Conservation (phyloP, 2,797 vertebrate genomes). For the Urosaurus nigricauda region DNA sequence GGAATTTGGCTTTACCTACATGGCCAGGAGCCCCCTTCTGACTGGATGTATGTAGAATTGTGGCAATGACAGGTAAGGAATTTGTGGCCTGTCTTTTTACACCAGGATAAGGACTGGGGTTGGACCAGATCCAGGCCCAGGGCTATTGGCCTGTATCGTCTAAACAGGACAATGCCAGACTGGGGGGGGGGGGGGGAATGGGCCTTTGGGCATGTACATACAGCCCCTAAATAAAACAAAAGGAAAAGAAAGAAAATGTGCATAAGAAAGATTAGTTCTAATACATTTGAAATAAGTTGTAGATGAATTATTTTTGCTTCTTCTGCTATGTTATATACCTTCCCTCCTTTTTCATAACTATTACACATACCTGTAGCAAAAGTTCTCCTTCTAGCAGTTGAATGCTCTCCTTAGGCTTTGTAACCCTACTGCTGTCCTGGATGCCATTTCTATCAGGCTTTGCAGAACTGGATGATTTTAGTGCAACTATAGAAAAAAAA, state of each 20-base stretch:
- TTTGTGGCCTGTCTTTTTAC: too few species aligned
- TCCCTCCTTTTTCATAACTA: background rate
- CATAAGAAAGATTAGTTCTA: background rate
- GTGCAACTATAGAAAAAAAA: slow-evolving; percentile 76
- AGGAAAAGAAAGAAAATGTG: background rate
- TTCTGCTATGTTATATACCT: background rate
- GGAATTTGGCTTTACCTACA: too few species aligned
- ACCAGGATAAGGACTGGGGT: too few species aligned
- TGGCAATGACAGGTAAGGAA: too few species aligned
- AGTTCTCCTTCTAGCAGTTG: slow-evolving; percentile 84
- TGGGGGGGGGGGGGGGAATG: too few species aligned
- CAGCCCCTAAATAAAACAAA: background rate
- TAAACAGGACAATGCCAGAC: too few species aligned
- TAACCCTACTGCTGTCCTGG: slow-evolving; percentile 70
- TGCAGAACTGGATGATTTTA: slow-evolving; percentile 77
- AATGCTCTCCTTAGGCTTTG: slow-evolving; percentile 69
- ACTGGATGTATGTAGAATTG: too few species aligned
- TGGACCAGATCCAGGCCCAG: too few species aligned
- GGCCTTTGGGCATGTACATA: too few species aligned
- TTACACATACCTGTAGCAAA: slow-evolving; percentile 81
- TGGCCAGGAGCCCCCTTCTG: too few species aligned
- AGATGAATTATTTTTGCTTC: background rate
- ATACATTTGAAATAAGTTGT: slow-evolving; percentile 1
- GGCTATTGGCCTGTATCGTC: too few species aligned
- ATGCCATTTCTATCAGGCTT: slow-evolving; percentile 75